A percentile compares a stretch with the other conserved stretches of the same genome.
Evolutionary conservation across 2,797 vertebrate species (phyloP).

Genomic region (Fringilla coelebs): DNA sequence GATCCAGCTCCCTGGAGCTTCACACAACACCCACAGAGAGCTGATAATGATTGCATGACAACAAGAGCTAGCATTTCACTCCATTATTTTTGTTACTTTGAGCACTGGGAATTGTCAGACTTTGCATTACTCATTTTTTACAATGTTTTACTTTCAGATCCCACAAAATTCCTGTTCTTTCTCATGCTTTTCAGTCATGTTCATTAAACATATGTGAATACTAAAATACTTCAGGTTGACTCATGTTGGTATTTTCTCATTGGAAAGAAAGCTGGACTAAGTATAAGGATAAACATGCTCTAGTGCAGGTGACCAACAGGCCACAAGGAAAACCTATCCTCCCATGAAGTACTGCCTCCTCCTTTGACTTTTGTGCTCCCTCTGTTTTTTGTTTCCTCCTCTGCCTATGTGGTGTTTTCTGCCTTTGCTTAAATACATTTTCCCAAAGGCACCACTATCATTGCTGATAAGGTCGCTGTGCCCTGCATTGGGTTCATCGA

Average conservation of each 20-base stretch:
- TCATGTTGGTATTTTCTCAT: neutral
- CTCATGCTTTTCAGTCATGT: neutral
- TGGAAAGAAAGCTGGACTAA: neutral
- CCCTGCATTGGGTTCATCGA: fast-evolving
- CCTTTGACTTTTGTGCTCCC: neutral
- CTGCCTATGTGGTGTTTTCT: neutral
- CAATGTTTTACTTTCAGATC: neutral
- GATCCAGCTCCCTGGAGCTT: neutral
- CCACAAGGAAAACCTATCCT: neutral
- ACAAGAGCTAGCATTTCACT: neutral
- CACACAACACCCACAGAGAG: neutral
- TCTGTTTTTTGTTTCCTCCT: neutral
- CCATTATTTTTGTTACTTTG: neutral
- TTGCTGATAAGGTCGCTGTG: neutral
- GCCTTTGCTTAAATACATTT: neutral
- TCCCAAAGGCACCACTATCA: neutral
- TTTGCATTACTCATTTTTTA: neutral
- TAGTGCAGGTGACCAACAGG: fast-evolving
- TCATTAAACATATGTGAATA: neutral
- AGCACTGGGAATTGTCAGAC: neutral
- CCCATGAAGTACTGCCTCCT: neutral
- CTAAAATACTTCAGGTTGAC: neutral
- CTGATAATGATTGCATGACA: neutral
- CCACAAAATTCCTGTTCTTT: neutral
- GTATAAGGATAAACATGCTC: neutral